Percentiles rank a stretch among this genome's conserved stretches.
phyloP scores from a whole-genome alignment of 2,797 vertebrate genomes.

The Silurus lanzhouensis region DNA sequence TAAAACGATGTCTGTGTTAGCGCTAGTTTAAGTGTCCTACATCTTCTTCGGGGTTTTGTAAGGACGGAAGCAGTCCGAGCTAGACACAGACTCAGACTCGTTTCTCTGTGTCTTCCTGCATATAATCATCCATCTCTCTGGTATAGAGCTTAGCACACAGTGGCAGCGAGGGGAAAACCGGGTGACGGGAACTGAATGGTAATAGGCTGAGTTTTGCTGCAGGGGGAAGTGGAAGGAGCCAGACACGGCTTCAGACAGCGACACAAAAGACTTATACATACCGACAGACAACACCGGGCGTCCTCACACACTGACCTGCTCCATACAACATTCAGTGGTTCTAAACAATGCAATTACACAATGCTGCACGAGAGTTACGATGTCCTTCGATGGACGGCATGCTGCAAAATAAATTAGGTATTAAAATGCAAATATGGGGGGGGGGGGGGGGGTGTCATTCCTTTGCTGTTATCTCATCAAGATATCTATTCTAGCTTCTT shows the following conservation, averaged over 20 bases:
- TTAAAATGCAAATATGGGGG: slow-evolving; percentile 38
- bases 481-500: not conserved
- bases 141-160: slow-evolving; percentile 30
- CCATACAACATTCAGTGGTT: slow-evolving; percentile 10
- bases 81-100: slow-evolving; percentile 24
- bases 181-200: slow-evolving; percentile 49
- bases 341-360: not conserved
- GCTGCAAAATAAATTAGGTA: slow-evolving; percentile 27
- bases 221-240: slow-evolving; percentile 36
- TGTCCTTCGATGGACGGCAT: slow-evolving; percentile 20
- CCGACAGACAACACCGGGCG: slow-evolving; percentile 30
- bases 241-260: slow-evolving; percentile 48
- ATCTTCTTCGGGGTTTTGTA: slow-evolving; percentile 17
- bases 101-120: slow-evolving; percentile 38
- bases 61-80: slow-evolving; percentile 29
- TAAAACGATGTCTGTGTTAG: not conserved
- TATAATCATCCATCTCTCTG: slow-evolving; percentile 54
- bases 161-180: slow-evolving; percentile 41
- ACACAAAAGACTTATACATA: slow-evolving; percentile 50
- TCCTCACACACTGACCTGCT: slow-evolving; percentile 33
- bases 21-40: slow-evolving; percentile 5
- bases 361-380: slow-evolving; percentile 9
- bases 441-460: not conserved
- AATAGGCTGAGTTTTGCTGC: slow-evolving; percentile 50
- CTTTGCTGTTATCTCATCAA: slow-evolving; percentile 24